phyloP scores from a whole-genome alignment of 2,888 invertebrate species.

The Schizaphis graminum region DNA sequence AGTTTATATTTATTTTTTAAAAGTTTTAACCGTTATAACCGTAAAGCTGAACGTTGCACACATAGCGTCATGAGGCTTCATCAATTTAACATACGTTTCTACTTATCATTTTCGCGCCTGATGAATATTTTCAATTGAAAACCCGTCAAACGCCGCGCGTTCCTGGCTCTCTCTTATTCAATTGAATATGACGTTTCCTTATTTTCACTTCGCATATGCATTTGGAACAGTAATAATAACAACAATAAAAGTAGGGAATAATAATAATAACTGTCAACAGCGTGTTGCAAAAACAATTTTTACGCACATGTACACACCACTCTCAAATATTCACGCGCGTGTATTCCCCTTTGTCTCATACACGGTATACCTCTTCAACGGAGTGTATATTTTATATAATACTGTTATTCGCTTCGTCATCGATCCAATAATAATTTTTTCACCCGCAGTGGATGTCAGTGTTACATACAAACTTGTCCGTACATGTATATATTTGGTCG shows the following conservation, averaged over 20 bases:
- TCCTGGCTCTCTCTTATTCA: background rate
- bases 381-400: background rate
- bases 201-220: background rate
- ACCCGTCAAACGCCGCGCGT: constrained; percentile 32
- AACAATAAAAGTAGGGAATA: background rate
- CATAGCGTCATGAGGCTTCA: background rate
- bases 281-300: background rate
- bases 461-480: background rate
- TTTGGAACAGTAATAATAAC: background rate
- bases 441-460: background rate
- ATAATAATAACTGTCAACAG: background rate
- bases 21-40: background rate
- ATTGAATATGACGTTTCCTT: constrained; percentile 1
- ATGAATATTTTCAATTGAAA: constrained; percentile 49
- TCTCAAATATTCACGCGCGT: background rate
- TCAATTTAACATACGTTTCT: constrained; percentile 31
- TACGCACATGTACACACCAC: background rate
- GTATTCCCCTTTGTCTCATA: background rate
- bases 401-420: background rate
- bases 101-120: constrained; percentile 33
- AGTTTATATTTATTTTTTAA: constrained; percentile 18
- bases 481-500: background rate
- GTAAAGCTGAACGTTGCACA: too few relatives aligned
- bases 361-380: background rate
- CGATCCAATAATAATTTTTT: constrained; percentile 48